Evolutionary conservation across 1,140 invertebrate genomes (phyloP), one percentile per base, ranked within the genome.

Genomic region (Pseudachorutes palmiensis): DNA sequence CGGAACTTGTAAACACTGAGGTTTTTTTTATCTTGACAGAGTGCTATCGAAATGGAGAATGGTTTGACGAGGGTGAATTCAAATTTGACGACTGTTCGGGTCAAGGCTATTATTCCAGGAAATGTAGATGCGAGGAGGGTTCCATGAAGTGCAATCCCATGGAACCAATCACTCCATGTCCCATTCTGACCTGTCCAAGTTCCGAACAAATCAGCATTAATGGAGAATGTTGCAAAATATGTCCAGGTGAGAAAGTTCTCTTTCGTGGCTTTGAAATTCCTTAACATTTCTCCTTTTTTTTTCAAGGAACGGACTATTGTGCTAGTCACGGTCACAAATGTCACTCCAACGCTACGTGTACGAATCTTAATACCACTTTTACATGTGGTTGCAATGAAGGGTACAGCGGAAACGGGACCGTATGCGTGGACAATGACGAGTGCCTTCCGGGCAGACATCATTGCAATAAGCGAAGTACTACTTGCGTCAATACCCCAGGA

Each of bases 151-250:
- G 91, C 78, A 80, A 83, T 41, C 82, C 83, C 69, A 83, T 88
- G 58, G 84, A 91, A 75, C 87, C 87, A 2, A 83, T 87, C 70
- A 85, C 81, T 9, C 83, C 82, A 62, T 95, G 92, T 81, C 91
- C 91, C 29, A 80, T 83, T 70, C 81, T 94, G 65, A 82, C 86
- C n/a, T 95, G 92, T 82, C 85, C 87, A 61, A 79, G 82, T 28
- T 82, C 83, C 45, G 83, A 91, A 75, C 88, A 90, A 78, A 86
- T 93, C 73, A 84, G 84, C 72, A 87, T 90, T 45, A 85, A 87
- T 29, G 89, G 87, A 61, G 87, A 93, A 77, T 95, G 92, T 79
- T 95, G 91, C 81, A 91, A 90, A 78, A 90, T 91, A 76, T 95
- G 92, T 79, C 87, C 86, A 82, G 91, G 91, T 92, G 2, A 63